Evolutionary conservation across 2,797 vertebrate genomes (phyloP), one percentile per base, ranked within the genome.

Genomic region (Clangula hyemalis): DNA sequence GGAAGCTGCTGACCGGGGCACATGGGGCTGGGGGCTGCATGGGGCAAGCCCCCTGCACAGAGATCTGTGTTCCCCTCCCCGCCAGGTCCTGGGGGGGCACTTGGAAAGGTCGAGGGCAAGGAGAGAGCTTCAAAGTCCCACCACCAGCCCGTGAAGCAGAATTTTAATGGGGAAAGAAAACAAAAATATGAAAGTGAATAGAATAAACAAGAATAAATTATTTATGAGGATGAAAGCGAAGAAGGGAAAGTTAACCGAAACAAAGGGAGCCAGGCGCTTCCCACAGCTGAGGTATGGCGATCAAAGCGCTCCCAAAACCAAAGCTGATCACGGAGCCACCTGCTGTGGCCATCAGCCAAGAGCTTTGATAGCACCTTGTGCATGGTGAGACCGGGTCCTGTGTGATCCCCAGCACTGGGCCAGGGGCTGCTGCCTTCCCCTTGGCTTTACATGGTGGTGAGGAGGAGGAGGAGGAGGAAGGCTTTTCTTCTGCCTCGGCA

Each of bases 201-300:
- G 94, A 96, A 95, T 90, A 96, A 95, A 96, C 88, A 95, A 72
- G 96, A 78, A 95, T 94, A 87, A 89, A 96, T 96, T 77, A 92
- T 93, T 94, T 41, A 87, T 68, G 79, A 89, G 93, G 95, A 94
- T 96, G 93, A 95, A 97, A 95, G 95, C 8, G 89, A 95, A 94
- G 92, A 95, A 85, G 68, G 89, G 78, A 36, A 92, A 92, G 89
- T 94, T 95, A 94, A 87, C 24, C 2, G 57, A 94, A 90, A 92
- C 93, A 94, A 94, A 96, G 90, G 81, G 93, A 96, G 64, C 43
- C 75, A 64, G 18, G 2, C 75, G 4, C 56, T 92, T 82, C 90
- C 93, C 84, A 17, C 74, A 68, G 88, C 92, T 68, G 81, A 94
- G 90, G 57, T 68, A 69, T 21, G 78, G 1, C 12, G 84, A 95